phyloP scores from a whole-genome alignment of 2,797 vertebrate genomes.

The Enoplosus armatus region DNA sequence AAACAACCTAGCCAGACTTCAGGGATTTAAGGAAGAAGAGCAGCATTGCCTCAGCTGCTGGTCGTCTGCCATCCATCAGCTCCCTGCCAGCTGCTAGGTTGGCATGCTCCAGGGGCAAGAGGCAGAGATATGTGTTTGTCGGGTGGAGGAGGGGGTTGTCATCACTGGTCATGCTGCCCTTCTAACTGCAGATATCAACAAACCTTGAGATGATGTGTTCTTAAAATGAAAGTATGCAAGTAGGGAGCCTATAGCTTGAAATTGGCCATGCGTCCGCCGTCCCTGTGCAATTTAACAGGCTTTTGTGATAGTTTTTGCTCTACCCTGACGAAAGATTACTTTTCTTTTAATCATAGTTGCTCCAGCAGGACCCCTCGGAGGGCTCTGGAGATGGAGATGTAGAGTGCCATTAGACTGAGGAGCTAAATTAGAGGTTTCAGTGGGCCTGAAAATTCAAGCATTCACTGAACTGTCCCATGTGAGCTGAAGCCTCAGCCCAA shows the following conservation, averaged over 20 bases:
- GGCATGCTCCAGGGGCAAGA: conserved; percentile 67
- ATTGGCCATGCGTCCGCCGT: conserved; percentile 55
- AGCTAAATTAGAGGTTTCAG: conserved; percentile 76
- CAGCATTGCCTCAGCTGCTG: conserved; percentile 65
- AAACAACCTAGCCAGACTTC: conserved; percentile 41
- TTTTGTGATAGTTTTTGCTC: conserved; percentile 62
- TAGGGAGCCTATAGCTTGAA: conserved; percentile 55
- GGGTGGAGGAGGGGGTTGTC: conserved; percentile 53
- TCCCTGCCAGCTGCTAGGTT: conserved; percentile 79
- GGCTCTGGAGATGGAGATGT: conserved; percentile 70
- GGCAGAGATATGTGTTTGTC: conserved; percentile 57
- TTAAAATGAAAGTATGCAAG: conserved; percentile 48
- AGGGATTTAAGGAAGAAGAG: conserved; percentile 51
- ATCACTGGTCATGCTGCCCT: conserved; percentile 67
- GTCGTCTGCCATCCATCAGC: conserved; percentile 79
- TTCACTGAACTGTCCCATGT: conserved; percentile 67
- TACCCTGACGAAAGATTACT: conserved; percentile 65
- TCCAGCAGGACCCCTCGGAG: conserved; percentile 64
- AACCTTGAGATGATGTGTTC: conserved; percentile 56
- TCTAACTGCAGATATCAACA: conserved; percentile 69
- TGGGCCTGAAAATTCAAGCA: conserved; percentile 71
- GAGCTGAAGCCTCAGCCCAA: conserved; percentile 57
- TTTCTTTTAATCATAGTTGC: conserved; percentile 76
- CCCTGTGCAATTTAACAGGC: conserved; percentile 73
- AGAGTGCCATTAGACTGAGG: conserved; percentile 70